A percentile compares a stretch with the other conserved stretches of the same genome.
These are phyloP conservation scores for Papilio glaucus DNA, from an alignment of 1,140 invertebrate genomes.

Conservation along the genomic window DNA sequence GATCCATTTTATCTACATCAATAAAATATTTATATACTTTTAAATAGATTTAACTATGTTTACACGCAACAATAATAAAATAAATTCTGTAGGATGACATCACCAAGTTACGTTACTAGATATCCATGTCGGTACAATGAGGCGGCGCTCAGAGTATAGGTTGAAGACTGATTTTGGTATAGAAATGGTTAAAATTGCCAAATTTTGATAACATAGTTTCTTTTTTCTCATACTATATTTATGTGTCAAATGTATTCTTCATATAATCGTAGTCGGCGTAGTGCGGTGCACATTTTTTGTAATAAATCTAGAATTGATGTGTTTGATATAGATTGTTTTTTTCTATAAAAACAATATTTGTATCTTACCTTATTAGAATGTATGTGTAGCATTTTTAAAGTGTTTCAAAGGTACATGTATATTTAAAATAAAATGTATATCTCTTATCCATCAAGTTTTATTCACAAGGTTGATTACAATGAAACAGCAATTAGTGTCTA, in stretches of 20 bases:
- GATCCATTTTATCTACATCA: not conserved
- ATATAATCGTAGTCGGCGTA: conserved; percentile 42
- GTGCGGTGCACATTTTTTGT: conserved; percentile 46
- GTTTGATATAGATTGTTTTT: conserved; percentile 31
- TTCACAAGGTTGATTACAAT: conserved; percentile 50
- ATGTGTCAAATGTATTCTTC: conserved; percentile 44
- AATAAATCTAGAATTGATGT: conserved; percentile 16
- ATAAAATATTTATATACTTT: not conserved
- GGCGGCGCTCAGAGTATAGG: conserved; percentile 69
- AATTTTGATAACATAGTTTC: conserved; percentile 42
- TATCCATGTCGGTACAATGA: conserved; percentile 19
- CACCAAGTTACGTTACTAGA: not conserved
- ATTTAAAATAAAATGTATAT: conserved; percentile 71
- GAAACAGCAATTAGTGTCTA: conserved; percentile 73
- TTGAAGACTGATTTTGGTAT: conserved; percentile 77
- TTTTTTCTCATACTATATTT: conserved; percentile 38
- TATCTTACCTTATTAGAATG: conserved; percentile 12
- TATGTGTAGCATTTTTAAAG: conserved; percentile 36
- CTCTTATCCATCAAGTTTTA: conserved; percentile 43
- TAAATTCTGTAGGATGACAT: no score
- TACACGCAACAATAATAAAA: not conserved
- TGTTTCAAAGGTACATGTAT: conserved; percentile 51
- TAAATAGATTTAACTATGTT: not conserved
- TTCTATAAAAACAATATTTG: conserved; percentile 30
- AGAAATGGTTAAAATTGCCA: conserved; percentile 58